phyloP scores from a whole-genome alignment of 92 coral and sea anemone genomes.

The Muricea muricata region DNA sequence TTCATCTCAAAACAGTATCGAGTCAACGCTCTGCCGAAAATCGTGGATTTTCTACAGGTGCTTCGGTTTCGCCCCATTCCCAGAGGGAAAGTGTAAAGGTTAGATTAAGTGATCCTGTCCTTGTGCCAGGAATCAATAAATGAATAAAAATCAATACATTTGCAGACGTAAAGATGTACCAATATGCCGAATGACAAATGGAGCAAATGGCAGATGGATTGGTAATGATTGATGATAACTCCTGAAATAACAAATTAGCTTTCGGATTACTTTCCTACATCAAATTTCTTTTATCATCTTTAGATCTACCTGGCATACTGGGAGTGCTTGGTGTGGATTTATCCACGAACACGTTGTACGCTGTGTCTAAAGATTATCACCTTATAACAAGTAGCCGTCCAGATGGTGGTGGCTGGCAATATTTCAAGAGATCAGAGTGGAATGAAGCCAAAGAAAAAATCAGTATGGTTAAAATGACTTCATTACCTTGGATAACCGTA shows the following conservation, averaged over 20 bases:
- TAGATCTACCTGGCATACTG: conserved; percentile 14
- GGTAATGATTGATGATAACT: neutral
- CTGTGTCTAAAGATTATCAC: conserved; percentile 2
- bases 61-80: too few relatives aligned
- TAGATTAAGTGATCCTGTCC: too few relatives aligned
- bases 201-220: neutral
- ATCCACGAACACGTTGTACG: conserved; percentile 14
- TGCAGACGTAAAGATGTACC: conserved; percentile 3
- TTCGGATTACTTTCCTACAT: neutral
- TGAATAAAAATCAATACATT: too few relatives aligned
- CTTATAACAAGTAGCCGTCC: neutral
- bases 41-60: too few relatives aligned
- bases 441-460: neutral
- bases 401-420: conserved; percentile 32
- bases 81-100: too few relatives aligned
- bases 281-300: too few relatives aligned
- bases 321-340: conserved; percentile 18
- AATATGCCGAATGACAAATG: conserved; percentile 6
- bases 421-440: conserved; percentile 34
- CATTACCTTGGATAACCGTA: conserved; percentile 26
- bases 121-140: too few relatives aligned
- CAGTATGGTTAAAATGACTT: conserved; percentile 21
- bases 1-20: too few relatives aligned
- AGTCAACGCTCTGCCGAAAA: too few relatives aligned
- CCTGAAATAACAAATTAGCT: too few relatives aligned